Percentiles rank a stretch among this genome's conserved stretches.
phyloP scores from a whole-genome alignment of 1,140 invertebrate species.

The Drosophila repletoides region DNA sequence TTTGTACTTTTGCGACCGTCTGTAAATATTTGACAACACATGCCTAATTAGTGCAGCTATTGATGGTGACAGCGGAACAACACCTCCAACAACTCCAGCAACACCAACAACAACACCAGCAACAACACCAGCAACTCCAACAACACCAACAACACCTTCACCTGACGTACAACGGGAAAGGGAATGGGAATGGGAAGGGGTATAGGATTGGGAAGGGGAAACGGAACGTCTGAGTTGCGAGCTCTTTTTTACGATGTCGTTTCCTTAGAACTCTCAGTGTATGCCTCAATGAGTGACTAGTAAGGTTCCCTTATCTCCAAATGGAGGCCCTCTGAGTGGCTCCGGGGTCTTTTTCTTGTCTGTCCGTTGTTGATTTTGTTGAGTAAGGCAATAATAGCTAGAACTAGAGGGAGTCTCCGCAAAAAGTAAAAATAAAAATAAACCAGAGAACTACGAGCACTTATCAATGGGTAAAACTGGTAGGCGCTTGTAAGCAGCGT shows the following conservation, averaged over 20 bases:
- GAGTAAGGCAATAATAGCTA: slow-evolving; percentile 57
- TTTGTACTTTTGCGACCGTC: slow-evolving; percentile 77
- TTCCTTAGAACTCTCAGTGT: slow-evolving; percentile 62
- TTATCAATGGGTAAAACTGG: slow-evolving; percentile 65
- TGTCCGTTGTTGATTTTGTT: slow-evolving; percentile 27
- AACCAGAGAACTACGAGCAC: neutral
- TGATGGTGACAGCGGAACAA: slow-evolving; percentile 75
- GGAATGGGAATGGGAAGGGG: slow-evolving; percentile 3
- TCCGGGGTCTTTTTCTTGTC: neutral
- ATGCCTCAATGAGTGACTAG: slow-evolving; percentile 9
- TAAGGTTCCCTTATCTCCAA: slow-evolving; percentile 41
- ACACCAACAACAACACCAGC: slow-evolving; percentile 13
- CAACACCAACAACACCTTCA: slow-evolving; percentile 48
- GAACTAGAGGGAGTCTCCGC: too few species aligned
- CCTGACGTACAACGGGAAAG: slow-evolving; percentile 31
- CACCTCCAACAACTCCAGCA: slow-evolving; percentile 18
- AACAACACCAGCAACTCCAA: slow-evolving; percentile 12
- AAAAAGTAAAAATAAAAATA: too few species aligned
- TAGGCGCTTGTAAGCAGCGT: slow-evolving; percentile 15
- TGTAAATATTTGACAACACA: slow-evolving; percentile 81
- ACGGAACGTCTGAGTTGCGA: slow-evolving; percentile 18
- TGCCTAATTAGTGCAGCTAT: slow-evolving; percentile 81
- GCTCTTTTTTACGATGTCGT: slow-evolving; percentile 66
- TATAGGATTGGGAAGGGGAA: slow-evolving; percentile 22
- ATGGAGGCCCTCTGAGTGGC: neutral